These are phyloP conservation scores for Pelmatolapia mariae DNA, from an alignment of 2,113 vertebrate species.

Conservation along the genomic window DNA sequence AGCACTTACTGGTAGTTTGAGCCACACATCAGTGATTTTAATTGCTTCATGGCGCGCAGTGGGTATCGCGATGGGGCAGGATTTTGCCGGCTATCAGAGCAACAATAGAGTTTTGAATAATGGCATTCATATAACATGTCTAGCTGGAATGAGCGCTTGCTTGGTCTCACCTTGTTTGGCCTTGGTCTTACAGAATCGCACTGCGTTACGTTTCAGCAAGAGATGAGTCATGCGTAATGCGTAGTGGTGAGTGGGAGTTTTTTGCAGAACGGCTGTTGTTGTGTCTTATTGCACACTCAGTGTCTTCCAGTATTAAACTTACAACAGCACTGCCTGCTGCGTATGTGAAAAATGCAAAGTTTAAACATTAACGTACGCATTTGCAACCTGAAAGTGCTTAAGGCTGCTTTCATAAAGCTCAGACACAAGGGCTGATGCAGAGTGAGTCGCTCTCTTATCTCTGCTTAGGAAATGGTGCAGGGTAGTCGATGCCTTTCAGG, in stretches of 20 bases:
- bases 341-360: neutral
- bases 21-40: neutral
- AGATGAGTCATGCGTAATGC: neutral
- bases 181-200: neutral
- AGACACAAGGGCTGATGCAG: neutral
- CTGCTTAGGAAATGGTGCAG: conserved; percentile 1
- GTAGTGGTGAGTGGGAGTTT: neutral
- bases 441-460: conserved; percentile 32
- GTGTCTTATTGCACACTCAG: neutral
- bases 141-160: neutral
- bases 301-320: neutral
- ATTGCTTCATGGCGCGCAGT: neutral
- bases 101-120: neutral
- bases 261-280: neutral
- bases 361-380: conserved; percentile 9
- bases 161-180: neutral
- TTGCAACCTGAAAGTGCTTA: neutral
- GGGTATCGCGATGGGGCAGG: neutral
- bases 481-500: neutral
- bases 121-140: neutral
- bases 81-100: neutral
- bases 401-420: conserved; percentile 12
- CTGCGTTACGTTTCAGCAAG: neutral
- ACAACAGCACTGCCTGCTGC: neutral
- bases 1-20: neutral